Conservation (phyloP, 2,888 invertebrate genomes). For the Aleiodes testaceus region DNA sequence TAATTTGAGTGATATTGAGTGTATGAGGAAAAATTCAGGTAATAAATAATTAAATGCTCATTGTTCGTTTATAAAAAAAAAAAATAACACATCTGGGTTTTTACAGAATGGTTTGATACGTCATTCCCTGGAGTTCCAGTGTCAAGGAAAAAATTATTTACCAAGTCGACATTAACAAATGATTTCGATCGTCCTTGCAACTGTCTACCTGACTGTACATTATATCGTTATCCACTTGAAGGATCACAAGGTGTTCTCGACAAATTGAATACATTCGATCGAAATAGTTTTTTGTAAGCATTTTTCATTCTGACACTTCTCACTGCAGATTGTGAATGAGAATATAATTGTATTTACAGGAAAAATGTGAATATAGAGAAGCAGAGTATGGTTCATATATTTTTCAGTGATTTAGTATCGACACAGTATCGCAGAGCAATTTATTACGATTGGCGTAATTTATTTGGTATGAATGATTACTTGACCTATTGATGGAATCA, state of each 20-base stretch:
- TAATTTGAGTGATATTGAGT: slow-evolving; percentile 74
- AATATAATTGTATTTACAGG: slow-evolving; percentile 67
- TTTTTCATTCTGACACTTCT: not conserved
- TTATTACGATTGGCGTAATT: slow-evolving; percentile 81
- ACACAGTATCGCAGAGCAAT: slow-evolving; percentile 80
- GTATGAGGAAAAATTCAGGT: slow-evolving; percentile 72
- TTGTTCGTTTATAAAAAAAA: not conserved
- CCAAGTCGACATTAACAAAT: slow-evolving; percentile 36
- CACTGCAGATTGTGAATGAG: not conserved
- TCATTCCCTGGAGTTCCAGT: slow-evolving; percentile 72
- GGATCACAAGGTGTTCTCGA: slow-evolving; percentile 78
- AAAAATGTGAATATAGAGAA: slow-evolving; percentile 73
- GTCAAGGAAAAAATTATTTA: slow-evolving; percentile 37
- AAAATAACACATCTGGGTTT: not conserved
- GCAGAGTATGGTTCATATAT: slow-evolving; percentile 78
- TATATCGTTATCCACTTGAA: slow-evolving; percentile 78
- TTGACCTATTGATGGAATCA: not conserved
- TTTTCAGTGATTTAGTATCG: slow-evolving; percentile 80
- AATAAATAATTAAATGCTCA: slow-evolving; percentile 30
- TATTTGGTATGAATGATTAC: slow-evolving; percentile 75
- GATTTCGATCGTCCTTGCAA: slow-evolving; percentile 66
- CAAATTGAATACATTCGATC: slow-evolving; percentile 71
- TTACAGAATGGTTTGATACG: slow-evolving; percentile 61
- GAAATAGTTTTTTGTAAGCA: slow-evolving; percentile 75
- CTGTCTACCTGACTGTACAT: slow-evolving; percentile 80